phyloP scores from a whole-genome alignment of 1,140 invertebrate species.

The Melitaea cinxia region DNA sequence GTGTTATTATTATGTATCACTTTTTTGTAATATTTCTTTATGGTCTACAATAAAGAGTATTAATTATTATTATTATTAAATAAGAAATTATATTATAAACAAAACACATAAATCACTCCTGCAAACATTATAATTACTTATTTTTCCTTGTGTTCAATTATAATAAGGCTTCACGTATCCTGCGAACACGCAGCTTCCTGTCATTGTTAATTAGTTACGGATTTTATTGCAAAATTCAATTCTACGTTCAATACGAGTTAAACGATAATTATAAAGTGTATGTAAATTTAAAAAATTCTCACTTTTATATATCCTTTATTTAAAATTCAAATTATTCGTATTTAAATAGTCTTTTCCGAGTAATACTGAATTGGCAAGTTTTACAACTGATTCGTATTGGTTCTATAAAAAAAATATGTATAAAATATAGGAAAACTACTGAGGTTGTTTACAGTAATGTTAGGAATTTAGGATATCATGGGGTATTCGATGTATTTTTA shows the following conservation, averaged over 20 bases:
- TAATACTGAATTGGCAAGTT: not conserved
- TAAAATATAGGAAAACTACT: too few relatives aligned
- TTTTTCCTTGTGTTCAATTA: conserved; percentile 1
- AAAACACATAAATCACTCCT: not conserved
- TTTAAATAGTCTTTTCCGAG: not conserved
- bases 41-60: too few relatives aligned
- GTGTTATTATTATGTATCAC: too few relatives aligned
- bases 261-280: not conserved
- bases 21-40: too few relatives aligned
- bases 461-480: too few relatives aligned
- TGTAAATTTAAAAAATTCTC: conserved; percentile 1
- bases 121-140: not conserved
- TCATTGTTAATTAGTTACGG: not conserved
- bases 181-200: not conserved
- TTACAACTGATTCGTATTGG: too few relatives aligned
- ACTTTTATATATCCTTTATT: not conserved
- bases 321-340: not conserved
- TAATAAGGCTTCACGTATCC: not conserved
- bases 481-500: too few relatives aligned
- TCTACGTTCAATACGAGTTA: not conserved
- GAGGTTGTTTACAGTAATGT: too few relatives aligned
- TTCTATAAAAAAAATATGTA: too few relatives aligned
- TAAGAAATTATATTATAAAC: too few relatives aligned
- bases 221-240: conserved; percentile 5
- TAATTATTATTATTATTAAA: not conserved